Evolutionary conservation across 2,888 invertebrate genomes (phyloP).

Genomic region (Fissipunctia ypsillon): DNA sequence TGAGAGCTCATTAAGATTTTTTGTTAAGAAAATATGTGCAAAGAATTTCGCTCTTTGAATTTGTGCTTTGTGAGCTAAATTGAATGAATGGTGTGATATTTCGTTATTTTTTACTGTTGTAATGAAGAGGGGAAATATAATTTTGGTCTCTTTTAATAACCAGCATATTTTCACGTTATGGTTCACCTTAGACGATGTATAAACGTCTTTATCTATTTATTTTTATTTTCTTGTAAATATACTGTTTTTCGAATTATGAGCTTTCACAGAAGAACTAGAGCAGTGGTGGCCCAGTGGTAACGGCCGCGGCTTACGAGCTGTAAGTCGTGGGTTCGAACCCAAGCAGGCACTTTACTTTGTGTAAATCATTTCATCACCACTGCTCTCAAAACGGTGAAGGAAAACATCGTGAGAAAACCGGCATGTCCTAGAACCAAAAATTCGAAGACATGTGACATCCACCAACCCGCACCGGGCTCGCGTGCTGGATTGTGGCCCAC

Average conservation of each 20-base stretch:
- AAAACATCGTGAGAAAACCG: too few relatives aligned
- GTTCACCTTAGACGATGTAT: background rate
- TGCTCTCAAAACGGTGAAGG: too few relatives aligned
- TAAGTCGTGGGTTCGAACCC: too few relatives aligned
- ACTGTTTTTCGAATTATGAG: background rate
- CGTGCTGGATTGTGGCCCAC: too few relatives aligned
- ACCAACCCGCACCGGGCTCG: too few relatives aligned
- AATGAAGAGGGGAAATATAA: conserved; percentile 22
- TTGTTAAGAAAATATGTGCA: conserved; percentile 65
- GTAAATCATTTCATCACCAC: too few relatives aligned
- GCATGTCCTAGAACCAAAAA: too few relatives aligned
- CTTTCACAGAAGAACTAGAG: too few relatives aligned
- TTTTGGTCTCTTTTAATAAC: background rate
- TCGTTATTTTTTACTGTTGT: conserved; percentile 42
- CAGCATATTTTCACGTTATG: background rate
- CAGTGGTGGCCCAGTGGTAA: too few relatives aligned
- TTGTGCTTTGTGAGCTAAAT: conserved; percentile 54
- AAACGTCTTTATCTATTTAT: background rate
- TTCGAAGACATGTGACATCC: too few relatives aligned
- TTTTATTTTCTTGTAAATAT: background rate
- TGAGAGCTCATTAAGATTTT: conserved; percentile 67
- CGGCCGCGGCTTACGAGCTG: too few relatives aligned
- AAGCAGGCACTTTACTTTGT: too few relatives aligned
- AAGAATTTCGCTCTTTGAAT: conserved; percentile 64
- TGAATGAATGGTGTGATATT: conserved; percentile 58